Conservation (phyloP, 2,888 invertebrate genomes). For the Lasioglossum pauxillum region DNA sequence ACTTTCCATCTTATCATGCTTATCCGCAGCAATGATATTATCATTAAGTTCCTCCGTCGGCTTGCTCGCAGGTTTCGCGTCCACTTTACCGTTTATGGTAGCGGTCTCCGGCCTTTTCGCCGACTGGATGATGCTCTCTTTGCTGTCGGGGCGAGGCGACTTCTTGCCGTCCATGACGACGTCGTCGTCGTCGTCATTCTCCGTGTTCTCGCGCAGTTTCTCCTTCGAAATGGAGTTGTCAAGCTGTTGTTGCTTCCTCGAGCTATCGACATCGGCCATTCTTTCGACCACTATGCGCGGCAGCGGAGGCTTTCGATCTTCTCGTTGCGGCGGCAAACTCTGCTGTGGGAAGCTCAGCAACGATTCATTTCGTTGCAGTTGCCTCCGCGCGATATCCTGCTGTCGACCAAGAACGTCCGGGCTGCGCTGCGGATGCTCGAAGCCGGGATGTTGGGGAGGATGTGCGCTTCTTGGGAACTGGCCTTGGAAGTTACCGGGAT, state of each 20-base stretch:
- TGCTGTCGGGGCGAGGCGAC: constrained; percentile 39
- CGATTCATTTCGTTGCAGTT: constrained; percentile 72
- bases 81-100: constrained; percentile 37
- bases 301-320: constrained; percentile 51
- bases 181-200: constrained; percentile 76
- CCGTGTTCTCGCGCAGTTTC: constrained; percentile 54
- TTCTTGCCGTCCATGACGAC: constrained; percentile 73
- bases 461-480: constrained; percentile 40
- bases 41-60: background rate
- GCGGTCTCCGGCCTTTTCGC: constrained; percentile 53
- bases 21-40: constrained; percentile 10
- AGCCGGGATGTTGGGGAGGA: constrained; percentile 36
- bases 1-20: constrained; percentile 9
- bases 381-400: constrained; percentile 37
- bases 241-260: constrained; percentile 42
- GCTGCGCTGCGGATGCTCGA: constrained; percentile 23
- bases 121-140: background rate
- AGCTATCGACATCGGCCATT: constrained; percentile 72
- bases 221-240: constrained; percentile 43
- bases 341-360: constrained; percentile 47
- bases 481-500: constrained; percentile 47
- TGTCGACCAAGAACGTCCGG: constrained; percentile 21
- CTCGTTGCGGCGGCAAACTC: constrained; percentile 37
- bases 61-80: constrained; percentile 18
- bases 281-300: constrained; percentile 67